Evolutionary conservation across 2,797 vertebrate species (phyloP).

Genomic region (Onychomys torridus): DNA sequence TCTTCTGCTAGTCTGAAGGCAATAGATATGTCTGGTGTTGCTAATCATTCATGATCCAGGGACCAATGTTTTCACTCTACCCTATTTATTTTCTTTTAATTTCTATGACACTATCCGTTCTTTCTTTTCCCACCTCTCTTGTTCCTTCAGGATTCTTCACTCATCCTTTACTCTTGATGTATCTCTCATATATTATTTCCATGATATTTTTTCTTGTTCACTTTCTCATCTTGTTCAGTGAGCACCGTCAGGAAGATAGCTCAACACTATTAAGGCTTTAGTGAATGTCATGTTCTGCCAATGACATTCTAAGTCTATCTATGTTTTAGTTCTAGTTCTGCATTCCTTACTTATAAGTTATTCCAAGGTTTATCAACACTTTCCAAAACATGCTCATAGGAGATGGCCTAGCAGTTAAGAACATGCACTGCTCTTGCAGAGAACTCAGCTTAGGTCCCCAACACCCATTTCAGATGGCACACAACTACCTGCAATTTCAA

Average conservation of each 20-base stretch:
- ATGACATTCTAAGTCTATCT: background rate
- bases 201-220: background rate
- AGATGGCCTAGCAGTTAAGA: background rate
- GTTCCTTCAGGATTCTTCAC: background rate
- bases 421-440: background rate
- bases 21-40: background rate
- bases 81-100: background rate
- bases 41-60: background rate
- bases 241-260: background rate
- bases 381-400: background rate
- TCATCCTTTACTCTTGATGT: background rate
- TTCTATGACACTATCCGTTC: background rate
- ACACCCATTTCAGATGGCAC: background rate
- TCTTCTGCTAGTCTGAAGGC: background rate
- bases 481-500: background rate
- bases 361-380: background rate
- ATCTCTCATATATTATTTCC: background rate
- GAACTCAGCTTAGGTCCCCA: background rate
- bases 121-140: background rate
- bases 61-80: background rate
- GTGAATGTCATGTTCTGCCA: background rate
- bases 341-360: background rate
- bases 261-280: background rate
- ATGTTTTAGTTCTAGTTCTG: background rate
- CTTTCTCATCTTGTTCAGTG: background rate